phyloP scores from a whole-genome alignment of 92 coral and sea anemone genomes.

The Scolanthus callimorphus region DNA sequence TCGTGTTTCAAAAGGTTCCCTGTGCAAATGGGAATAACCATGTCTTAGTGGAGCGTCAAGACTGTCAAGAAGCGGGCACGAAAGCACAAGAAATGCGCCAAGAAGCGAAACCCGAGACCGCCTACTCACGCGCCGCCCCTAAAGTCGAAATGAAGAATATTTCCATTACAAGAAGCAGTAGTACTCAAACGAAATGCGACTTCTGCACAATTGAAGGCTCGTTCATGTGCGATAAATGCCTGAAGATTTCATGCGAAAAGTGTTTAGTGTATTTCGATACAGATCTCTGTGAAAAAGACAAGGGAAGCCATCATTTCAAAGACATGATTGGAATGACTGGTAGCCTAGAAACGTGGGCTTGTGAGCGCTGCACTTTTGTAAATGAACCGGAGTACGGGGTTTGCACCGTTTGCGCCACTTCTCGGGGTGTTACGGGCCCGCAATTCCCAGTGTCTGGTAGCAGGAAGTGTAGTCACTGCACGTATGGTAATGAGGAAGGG shows the following conservation, averaged over 20 bases:
- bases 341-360: not conserved
- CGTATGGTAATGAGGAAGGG: not conserved
- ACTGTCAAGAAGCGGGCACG: no score
- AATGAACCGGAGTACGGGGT: not conserved
- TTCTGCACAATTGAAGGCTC: not conserved
- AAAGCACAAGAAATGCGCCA: no score
- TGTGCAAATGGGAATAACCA: no score
- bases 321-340: not conserved
- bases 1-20: no score
- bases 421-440: not conserved
- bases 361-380: not conserved
- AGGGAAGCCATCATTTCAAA: not conserved
- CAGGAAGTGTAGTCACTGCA: not conserved
- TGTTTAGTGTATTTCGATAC: not conserved
- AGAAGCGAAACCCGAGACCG: no score
- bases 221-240: not conserved
- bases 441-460: not conserved
- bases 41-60: no score
- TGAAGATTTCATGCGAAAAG: not conserved
- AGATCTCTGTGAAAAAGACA: not conserved
- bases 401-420: not conserved
- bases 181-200: no score
- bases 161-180: no score
- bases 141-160: no score
- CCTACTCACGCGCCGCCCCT: no score